These are phyloP conservation scores for Sanderia malayensis DNA, from an alignment of 30 jellyfish, hydroid and myxozoan genomes.

Conservation along the genomic window DNA sequence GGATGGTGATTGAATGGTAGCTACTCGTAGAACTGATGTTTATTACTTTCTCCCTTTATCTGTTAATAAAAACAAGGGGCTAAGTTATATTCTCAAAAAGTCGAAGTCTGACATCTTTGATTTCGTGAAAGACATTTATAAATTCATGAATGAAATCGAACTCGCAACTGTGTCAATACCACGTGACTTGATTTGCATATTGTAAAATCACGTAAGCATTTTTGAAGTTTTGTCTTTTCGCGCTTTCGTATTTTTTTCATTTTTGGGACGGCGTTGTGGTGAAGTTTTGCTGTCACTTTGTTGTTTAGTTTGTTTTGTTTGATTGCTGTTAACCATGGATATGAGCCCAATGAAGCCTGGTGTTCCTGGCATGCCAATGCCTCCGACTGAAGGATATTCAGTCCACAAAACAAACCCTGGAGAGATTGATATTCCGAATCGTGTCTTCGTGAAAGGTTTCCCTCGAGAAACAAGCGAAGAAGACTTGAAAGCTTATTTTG, in stretches of 20 bases:
- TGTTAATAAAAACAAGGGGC: too few relatives aligned
- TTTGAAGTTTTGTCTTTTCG: slow-evolving; percentile 17
- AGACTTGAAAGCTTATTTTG: slow-evolving; percentile 80
- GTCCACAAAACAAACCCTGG: slow-evolving; percentile 82
- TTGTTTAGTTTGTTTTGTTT: background rate
- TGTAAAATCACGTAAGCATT: slow-evolving; percentile 23
- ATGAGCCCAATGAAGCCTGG: slow-evolving; percentile 46
- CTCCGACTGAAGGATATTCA: slow-evolving; percentile 49
- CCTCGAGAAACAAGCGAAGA: slow-evolving; percentile 95
- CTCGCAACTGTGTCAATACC: slow-evolving; percentile 8
- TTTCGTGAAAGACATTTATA: too few relatives aligned
- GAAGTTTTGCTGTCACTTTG: background rate
- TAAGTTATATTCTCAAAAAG: too few relatives aligned
- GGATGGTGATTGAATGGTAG: too few relatives aligned
- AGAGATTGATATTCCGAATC: slow-evolving; percentile 96
- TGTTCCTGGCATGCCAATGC: slow-evolving; percentile 23
- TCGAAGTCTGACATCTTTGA: too few relatives aligned
- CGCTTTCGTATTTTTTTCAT: background rate
- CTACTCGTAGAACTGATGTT: too few relatives aligned
- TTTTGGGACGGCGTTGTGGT: too few relatives aligned
- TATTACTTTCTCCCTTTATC: too few relatives aligned
- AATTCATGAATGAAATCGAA: too few relatives aligned
- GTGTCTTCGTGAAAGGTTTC: slow-evolving; percentile 97
- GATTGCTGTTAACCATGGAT: slow-evolving; percentile 20
- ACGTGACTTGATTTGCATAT: slow-evolving; percentile 13